Conservation (phyloP, 2,113 vertebrate genomes). For the Campylomormyrus tamandua region DNA sequence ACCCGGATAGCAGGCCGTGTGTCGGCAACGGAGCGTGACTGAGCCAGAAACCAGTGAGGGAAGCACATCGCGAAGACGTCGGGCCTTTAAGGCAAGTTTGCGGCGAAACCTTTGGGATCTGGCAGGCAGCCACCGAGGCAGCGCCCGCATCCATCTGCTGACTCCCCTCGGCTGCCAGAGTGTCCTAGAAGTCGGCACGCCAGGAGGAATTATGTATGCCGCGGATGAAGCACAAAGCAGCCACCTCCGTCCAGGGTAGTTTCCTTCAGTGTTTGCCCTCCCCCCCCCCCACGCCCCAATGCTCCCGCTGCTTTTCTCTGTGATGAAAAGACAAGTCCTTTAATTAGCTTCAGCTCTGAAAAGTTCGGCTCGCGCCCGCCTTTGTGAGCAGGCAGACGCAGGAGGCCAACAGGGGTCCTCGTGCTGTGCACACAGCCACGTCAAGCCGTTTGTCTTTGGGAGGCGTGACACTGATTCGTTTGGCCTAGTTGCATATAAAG, state of each 20-base stretch:
- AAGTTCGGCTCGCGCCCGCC: constrained; percentile 30
- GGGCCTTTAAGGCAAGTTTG: constrained; percentile 19
- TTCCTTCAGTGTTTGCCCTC: constrained; percentile 20
- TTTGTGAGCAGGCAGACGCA: background rate
- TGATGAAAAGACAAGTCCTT: constrained; percentile 38
- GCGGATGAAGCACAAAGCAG: constrained; percentile 20
- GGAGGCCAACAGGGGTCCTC: background rate
- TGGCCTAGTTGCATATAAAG: constrained; percentile 8
- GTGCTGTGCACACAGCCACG: background rate
- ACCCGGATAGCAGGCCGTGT: background rate
- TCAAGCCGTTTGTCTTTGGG: background rate
- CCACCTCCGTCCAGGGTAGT: background rate
- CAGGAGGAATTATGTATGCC: constrained; percentile 15
- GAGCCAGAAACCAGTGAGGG: background rate
- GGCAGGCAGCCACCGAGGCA: background rate
- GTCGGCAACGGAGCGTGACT: background rate
- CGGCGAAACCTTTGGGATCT: background rate
- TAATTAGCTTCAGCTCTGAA: constrained; percentile 50
- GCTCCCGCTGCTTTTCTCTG: background rate
- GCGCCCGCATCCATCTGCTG: constrained; percentile 8
- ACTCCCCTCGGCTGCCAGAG: background rate
- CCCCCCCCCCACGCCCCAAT: background rate
- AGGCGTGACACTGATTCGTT: background rate
- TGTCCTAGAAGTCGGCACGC: background rate
- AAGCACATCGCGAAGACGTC: background rate